Base-by-base conservation (phyloP, 2,113 vertebrate genomes). In the Notechis scutatus region DNA sequence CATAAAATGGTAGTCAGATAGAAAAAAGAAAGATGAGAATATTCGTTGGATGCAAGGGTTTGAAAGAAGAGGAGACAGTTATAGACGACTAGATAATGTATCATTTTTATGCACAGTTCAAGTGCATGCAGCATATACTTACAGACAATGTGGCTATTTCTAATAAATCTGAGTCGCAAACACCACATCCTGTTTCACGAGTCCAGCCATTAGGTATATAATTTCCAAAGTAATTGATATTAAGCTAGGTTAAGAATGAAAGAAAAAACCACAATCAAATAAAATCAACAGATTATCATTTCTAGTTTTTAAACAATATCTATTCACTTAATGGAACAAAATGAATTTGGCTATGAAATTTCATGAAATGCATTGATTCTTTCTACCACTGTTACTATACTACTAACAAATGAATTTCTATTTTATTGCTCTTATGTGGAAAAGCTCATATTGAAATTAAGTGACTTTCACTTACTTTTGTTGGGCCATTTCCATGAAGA, bases 181-280 rank as follows among this genome's bases (percentile, higher is more conserved):
- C 91, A 91, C 91, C 95, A 92, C 99, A 99, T 94, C 99, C 99
- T n/a, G 95, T 97, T 94, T 99, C 98, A 90, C 97, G 98, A 91
- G 98, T 99, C 99, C 99, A 99, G 39, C 97, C 95, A 94, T 99
- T 98, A 89, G 99, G 99, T 57, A 99, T 97, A 92, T 99, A 99
- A 97, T 99, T 99, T 94, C 97, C 98, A 94, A 99, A 98, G 96
- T 99, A 99, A 97, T 99, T 99, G 94, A 99, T 96, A 93, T 99
- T 98, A 95, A 99, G 98, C 99, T 99, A 97, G 69, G 8, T n/a
- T 95, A 94, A 94, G 14, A 15, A 7, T 10, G 88, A 95, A 95
- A 57, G 12, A 93, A 81, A 4, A 81, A 81, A 81, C 5, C 5
- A 34, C 34, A 8, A 20, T 94, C 24, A 85, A 81, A 69, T 92